phyloP scores from a whole-genome alignment of 2,113 vertebrate genomes.

The Hippocampus guttulatus region DNA sequence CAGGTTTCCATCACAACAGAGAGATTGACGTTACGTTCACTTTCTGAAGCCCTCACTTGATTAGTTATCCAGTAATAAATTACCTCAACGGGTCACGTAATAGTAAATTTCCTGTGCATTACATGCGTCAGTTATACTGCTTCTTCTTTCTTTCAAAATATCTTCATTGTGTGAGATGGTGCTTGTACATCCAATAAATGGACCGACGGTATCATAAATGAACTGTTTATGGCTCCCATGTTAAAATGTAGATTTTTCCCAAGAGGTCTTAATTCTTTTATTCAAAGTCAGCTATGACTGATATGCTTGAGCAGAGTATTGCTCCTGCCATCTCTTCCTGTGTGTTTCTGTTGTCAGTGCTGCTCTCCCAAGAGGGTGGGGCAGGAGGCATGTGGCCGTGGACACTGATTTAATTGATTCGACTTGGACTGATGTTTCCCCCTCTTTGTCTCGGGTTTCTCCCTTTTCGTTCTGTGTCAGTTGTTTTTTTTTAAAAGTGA shows the following conservation, averaged over 20 bases:
- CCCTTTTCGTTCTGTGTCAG: conserved; percentile 5
- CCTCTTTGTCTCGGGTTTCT: conserved; percentile 7
- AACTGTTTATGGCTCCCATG: conserved; percentile 23
- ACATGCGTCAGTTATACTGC: not conserved
- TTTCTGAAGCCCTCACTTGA: not conserved
- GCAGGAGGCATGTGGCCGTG: conserved; percentile 40
- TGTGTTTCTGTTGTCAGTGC: conserved; percentile 33
- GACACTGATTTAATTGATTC: conserved; percentile 43
- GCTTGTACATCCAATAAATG: conserved; percentile 3
- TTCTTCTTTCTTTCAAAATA: not conserved
- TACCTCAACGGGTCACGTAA: not conserved
- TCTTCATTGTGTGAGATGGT: not conserved
- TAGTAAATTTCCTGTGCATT: not conserved
- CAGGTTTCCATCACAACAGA: not conserved
- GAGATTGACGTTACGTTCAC: not conserved
- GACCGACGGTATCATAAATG: not conserved
- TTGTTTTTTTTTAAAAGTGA: not conserved
- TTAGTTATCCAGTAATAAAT: not conserved
- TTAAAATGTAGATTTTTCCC: not conserved
- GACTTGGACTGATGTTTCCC: conserved; percentile 13
- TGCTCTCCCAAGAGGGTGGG: conserved; percentile 33
- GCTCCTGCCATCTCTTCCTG: conserved; percentile 26
- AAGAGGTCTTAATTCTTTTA: not conserved
- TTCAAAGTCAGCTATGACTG: not conserved
- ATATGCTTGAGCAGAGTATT: conserved; percentile 18